Percentiles rank a stretch among this genome's conserved stretches.
Evolutionary conservation across 2,888 invertebrate species (phyloP).

Genomic region (Drosophila barbarae): DNA sequence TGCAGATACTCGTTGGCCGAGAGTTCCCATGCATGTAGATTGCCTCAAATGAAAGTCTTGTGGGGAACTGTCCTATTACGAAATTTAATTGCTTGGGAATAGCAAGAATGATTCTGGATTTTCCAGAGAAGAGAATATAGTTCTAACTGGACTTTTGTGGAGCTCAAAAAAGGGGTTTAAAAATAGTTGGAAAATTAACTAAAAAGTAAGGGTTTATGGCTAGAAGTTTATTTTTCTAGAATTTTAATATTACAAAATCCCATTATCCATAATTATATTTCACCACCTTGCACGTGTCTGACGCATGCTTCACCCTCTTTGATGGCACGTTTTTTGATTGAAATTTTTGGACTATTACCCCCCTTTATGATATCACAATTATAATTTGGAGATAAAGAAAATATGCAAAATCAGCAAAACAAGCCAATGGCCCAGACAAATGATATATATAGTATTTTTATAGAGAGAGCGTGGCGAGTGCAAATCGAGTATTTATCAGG

Average conservation of each 20-base stretch:
- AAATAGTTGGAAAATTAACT: neutral
- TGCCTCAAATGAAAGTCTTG: constrained; percentile 6
- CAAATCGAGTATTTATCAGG: constrained; percentile 34
- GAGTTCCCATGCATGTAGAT: constrained; percentile 32
- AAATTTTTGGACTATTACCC: constrained; percentile 25
- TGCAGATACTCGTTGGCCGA: constrained; percentile 20
- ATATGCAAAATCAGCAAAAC: constrained; percentile 53
- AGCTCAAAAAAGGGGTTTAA: neutral
- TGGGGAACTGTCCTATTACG: constrained; percentile 7
- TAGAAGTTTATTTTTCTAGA: neutral
- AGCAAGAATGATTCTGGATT: neutral
- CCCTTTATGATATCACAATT: constrained; percentile 42
- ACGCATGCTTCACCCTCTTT: constrained; percentile 42
- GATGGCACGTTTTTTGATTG: constrained; percentile 55
- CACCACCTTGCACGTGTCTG: constrained; percentile 49
- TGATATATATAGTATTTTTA: constrained; percentile 2
- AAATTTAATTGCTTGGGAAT: constrained; percentile 21
- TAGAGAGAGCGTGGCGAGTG: constrained; percentile 16
- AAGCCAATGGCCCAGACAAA: constrained; percentile 12
- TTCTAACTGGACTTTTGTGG: neutral
- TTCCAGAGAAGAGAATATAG: neutral
- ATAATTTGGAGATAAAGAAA: constrained; percentile 25
- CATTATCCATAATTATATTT: neutral
- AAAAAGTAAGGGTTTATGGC: neutral
- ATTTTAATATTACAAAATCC: neutral